phyloP scores from a whole-genome alignment of 2,888 invertebrate genomes.

The Drosophila hamatofila region DNA sequence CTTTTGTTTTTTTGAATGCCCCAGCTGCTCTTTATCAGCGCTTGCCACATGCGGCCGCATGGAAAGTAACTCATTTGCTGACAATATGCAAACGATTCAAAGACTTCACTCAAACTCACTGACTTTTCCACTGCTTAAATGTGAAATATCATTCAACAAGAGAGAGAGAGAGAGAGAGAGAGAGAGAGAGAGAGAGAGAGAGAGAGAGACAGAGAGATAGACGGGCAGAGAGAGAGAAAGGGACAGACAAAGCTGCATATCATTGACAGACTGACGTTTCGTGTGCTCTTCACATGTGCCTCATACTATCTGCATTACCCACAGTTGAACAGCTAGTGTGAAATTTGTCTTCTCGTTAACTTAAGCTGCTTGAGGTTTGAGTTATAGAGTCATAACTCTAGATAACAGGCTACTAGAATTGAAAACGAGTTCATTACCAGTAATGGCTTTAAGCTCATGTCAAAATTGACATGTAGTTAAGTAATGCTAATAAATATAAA shows the following conservation, averaged over 20 bases:
- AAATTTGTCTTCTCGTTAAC: neutral
- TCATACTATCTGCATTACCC: neutral
- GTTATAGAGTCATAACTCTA: no score
- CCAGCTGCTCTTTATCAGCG: slow-evolving; percentile 18
- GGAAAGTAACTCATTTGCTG: neutral
- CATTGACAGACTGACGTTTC: neutral
- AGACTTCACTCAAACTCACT: neutral
- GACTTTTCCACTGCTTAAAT: slow-evolving; percentile 11
- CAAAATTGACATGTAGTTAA: slow-evolving; percentile 2
- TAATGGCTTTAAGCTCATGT: neutral
- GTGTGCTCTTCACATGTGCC: neutral
- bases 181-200: neutral
- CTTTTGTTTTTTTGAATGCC: slow-evolving; percentile 25
- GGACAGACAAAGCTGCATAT: neutral
- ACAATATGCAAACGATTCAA: slow-evolving; percentile 18
- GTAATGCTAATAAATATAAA: no score
- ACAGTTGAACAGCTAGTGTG: neutral
- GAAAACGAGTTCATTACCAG: neutral
- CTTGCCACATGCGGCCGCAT: slow-evolving; percentile 9
- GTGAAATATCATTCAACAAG: neutral
- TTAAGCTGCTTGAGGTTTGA: neutral
- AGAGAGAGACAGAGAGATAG: neutral
- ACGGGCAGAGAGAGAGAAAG: neutral
- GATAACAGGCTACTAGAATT: neutral
- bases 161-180: neutral